A percentile compares a stretch with the other conserved stretches of the same genome.
These are phyloP conservation scores for Fregetta grallaria DNA, from an alignment of 2,113 vertebrate genomes.

Conservation along the genomic window DNA sequence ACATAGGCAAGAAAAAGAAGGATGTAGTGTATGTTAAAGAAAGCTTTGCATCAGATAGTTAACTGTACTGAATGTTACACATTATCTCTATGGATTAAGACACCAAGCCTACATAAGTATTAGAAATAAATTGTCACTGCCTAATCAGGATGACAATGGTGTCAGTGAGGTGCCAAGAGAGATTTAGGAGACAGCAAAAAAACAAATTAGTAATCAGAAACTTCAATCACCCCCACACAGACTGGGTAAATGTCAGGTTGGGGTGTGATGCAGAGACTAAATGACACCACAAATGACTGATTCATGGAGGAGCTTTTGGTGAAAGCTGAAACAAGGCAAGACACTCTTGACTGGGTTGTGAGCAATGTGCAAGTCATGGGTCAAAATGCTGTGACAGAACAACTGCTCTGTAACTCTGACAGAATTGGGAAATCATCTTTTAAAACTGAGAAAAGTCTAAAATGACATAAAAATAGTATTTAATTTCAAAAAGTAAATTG, in stretches of 20 bases:
- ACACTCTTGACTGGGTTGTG: not conserved
- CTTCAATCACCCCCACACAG: not conserved
- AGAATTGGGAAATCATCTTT: not conserved
- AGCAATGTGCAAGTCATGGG: not conserved
- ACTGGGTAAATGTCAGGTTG: constrained; percentile 35
- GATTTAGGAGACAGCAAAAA: constrained; percentile 21
- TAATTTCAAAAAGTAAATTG: not conserved
- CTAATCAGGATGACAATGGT: constrained; percentile 9
- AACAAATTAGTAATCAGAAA: constrained; percentile 29
- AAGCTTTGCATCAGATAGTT: not conserved
- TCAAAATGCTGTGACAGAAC: not conserved
- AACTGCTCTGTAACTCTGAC: not conserved
- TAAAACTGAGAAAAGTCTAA: not conserved
- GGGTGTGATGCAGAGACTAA: constrained; percentile 4
- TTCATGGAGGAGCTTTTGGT: not conserved
- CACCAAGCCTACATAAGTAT: not conserved
- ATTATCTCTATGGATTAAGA: not conserved
- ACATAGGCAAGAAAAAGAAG: not conserved
- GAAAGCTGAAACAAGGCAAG: constrained; percentile 10
- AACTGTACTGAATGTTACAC: not conserved
- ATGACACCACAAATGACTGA: constrained; percentile 1
- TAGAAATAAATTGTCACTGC: not conserved
- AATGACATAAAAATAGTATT: not conserved
- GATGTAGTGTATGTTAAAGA: not conserved
- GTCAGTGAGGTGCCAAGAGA: not conserved